phyloP scores from a whole-genome alignment of 53 echinoderm and acorn worm genomes.

The Henricia sp. region DNA sequence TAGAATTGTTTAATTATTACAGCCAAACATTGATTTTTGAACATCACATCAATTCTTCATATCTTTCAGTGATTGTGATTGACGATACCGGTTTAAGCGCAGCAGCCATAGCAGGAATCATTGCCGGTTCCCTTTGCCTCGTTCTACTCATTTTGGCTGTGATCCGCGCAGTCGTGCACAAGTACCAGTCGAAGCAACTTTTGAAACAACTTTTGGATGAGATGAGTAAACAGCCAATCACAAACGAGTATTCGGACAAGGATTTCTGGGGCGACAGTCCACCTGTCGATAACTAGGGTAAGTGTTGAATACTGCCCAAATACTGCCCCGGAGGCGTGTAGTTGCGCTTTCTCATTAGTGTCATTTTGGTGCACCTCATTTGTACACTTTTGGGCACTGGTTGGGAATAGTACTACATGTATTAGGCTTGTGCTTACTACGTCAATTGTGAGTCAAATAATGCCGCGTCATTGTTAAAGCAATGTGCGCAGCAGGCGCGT shows the following conservation, averaged over 20 bases:
- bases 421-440: too few relatives aligned
- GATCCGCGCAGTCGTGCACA: constrained; percentile 53
- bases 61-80: constrained; percentile 21
- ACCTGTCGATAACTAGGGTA: constrained; percentile 32
- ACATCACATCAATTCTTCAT: background rate
- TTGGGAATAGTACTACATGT: too few relatives aligned
- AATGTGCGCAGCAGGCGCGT: background rate
- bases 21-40: too few relatives aligned
- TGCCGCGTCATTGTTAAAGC: background rate
- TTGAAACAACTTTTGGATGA: constrained; percentile 81
- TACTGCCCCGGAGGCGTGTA: too few relatives aligned
- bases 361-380: too few relatives aligned
- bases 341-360: too few relatives aligned
- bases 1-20: too few relatives aligned
- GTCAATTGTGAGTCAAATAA: too few relatives aligned
- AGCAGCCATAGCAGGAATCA: constrained; percentile 74
- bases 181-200: constrained; percentile 73
- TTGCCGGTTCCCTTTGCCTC: constrained; percentile 67
- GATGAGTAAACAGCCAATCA: constrained; percentile 66
- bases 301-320: background rate
- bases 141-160: constrained; percentile 68
- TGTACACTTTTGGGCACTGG: too few relatives aligned
- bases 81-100: constrained; percentile 70
- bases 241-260: constrained; percentile 82
- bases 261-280: constrained; percentile 85